Conservation (phyloP, 2,797 vertebrate genomes). For the Pipistrellus nathusii region DNA sequence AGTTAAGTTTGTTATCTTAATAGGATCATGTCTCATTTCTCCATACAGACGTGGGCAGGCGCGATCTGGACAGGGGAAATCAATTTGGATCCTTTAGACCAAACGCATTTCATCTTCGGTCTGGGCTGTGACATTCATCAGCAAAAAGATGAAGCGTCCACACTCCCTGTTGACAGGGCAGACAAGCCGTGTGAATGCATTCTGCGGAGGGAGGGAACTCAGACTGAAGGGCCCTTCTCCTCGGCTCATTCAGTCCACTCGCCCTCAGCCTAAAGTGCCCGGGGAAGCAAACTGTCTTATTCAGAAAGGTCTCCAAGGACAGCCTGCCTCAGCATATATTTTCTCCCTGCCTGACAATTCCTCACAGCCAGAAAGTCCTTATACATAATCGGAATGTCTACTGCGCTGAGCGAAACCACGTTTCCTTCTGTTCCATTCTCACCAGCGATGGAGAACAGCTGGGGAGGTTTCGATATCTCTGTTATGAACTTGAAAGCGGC, state of each 20-base stretch:
- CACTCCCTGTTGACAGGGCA: background rate
- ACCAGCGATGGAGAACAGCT: slow-evolving; percentile 71
- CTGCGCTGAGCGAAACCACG: slow-evolving; percentile 68
- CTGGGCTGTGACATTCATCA: background rate
- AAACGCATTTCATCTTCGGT: slow-evolving; percentile 55
- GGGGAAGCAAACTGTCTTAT: slow-evolving; percentile 29
- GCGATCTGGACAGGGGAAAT: slow-evolving; percentile 60
- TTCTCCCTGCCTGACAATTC: slow-evolving; percentile 60
- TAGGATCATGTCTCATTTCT: slow-evolving; percentile 67
- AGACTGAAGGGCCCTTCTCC: background rate
- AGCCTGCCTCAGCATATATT: slow-evolving; percentile 9
- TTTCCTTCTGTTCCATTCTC: slow-evolving; percentile 77
- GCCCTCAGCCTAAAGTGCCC: background rate
- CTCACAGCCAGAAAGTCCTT: slow-evolving; percentile 73
- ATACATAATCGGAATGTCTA: slow-evolving; percentile 73
- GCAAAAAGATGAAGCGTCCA: background rate
- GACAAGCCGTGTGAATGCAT: background rate
- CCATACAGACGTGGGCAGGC: background rate
- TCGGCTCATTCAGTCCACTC: background rate
- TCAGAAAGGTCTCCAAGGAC: slow-evolving; percentile 76
- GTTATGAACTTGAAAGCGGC: slow-evolving; percentile 72
- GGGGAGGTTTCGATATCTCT: slow-evolving; percentile 75
- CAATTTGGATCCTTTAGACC: slow-evolving; percentile 62
- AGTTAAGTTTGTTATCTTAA: slow-evolving; percentile 74
- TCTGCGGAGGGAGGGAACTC: background rate